Conservation (phyloP, 2,797 vertebrate genomes). For the Sylvia borin region DNA sequence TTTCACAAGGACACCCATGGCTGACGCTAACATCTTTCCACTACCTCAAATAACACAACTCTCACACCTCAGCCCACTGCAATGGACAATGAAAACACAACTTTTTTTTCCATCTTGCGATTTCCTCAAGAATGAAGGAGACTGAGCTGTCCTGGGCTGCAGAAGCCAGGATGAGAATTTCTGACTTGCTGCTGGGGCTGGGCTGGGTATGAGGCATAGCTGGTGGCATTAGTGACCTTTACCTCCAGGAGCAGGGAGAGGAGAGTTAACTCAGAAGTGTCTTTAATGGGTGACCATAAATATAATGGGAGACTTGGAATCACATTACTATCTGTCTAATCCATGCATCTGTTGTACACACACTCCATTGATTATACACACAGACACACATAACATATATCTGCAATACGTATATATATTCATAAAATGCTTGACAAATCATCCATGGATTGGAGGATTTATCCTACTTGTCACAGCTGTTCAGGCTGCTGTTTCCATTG, state of each 20-base stretch:
- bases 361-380: not conserved
- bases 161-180: not conserved
- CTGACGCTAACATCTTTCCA: not conserved
- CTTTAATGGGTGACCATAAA: conserved; percentile 40
- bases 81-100: not conserved
- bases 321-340: conserved; percentile 9
- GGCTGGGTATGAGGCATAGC: not conserved
- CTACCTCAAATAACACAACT: not conserved
- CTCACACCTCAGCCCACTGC: not conserved
- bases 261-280: not conserved
- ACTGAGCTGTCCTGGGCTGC: not conserved
- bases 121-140: not conserved
- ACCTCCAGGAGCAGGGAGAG: not conserved
- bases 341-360: not conserved
- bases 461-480: not conserved
- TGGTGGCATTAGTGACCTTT: not conserved
- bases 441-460: not conserved
- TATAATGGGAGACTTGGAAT: not conserved
- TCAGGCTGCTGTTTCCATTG: not conserved
- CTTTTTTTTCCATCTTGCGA: not conserved
- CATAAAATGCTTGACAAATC: conserved; percentile 42
- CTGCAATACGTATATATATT: not conserved
- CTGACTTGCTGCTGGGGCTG: not conserved
- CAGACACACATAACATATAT: not conserved
- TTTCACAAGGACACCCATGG: not conserved